A percentile compares a stretch with the other conserved stretches of the same genome.
phyloP scores from a whole-genome alignment of 2,113 vertebrate species.

The Corynorhinus townsendii region DNA sequence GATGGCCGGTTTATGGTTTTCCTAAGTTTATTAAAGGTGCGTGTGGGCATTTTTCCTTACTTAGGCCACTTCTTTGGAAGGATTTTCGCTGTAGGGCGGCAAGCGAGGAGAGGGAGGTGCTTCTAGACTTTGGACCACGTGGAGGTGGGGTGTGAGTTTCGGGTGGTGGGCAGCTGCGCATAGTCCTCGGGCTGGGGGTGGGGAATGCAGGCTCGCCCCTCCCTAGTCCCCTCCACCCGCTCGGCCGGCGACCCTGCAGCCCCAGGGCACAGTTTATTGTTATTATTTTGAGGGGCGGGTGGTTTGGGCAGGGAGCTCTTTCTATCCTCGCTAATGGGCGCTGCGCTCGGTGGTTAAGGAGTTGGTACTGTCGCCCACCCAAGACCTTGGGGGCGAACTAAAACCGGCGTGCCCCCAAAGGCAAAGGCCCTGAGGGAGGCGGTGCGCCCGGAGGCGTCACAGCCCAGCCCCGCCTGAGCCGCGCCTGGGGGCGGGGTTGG shows the following conservation, averaged over 20 bases:
- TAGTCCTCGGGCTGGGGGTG: not conserved
- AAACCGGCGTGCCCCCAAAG: not conserved
- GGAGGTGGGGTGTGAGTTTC: not conserved
- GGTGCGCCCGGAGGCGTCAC: not conserved
- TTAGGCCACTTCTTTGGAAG: slow-evolving; percentile 53
- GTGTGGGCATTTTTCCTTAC: not conserved
- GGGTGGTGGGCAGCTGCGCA: not conserved
- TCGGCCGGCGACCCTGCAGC: slow-evolving; percentile 68
- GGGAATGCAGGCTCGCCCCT: not conserved
- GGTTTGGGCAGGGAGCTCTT: not conserved
- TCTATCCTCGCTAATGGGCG: not conserved
- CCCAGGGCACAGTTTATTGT: not conserved
- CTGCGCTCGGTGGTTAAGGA: not conserved
- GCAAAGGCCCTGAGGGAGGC: not conserved
- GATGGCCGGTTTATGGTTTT: not conserved
- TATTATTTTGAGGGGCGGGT: not conserved
- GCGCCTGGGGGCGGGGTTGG: slow-evolving; percentile 31
- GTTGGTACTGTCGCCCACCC: not conserved
- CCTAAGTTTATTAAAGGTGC: slow-evolving; percentile 44
- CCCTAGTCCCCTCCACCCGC: slow-evolving; percentile 39
- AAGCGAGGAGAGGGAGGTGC: not conserved
- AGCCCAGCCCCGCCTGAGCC: not conserved
- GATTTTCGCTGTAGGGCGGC: not conserved
- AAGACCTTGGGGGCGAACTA: not conserved
- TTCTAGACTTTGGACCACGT: slow-evolving; percentile 33